phyloP scores from a whole-genome alignment of 2,113 vertebrate genomes.

The Micronycteris hirsuta region DNA sequence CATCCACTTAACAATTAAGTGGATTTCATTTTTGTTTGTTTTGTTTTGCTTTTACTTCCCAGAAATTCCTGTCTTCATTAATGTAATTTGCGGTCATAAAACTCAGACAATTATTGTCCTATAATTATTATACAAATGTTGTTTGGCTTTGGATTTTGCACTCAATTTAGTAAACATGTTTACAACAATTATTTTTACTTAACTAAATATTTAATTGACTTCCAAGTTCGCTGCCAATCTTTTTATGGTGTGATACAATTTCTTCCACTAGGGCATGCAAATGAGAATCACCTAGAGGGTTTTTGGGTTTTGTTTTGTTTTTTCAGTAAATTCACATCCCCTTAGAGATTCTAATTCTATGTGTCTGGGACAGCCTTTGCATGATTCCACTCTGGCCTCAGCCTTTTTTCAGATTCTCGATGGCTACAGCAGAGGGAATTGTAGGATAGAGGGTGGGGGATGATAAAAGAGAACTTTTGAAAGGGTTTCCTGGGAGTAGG shows the following conservation, averaged over 20 bases:
- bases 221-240: neutral
- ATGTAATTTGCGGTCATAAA: neutral
- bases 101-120: neutral
- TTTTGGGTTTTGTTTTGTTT: neutral
- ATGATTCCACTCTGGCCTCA: neutral
- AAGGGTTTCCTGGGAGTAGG: neutral
- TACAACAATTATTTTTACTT: neutral
- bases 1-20: neutral
- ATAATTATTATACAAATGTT: neutral
- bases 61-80: constrained; percentile 4
- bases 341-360: neutral
- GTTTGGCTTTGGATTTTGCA: neutral
- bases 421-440: neutral
- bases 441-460: neutral
- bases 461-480: neutral
- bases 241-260: neutral
- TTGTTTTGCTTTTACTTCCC: neutral
- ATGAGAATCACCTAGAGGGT: neutral
- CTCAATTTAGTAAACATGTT: neutral
- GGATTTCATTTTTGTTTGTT: neutral
- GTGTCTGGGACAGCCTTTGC: neutral
- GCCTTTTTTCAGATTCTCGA: neutral
- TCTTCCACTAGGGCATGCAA: neutral
- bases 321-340: neutral
- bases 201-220: constrained; percentile 4